Evolutionary conservation across 2,888 invertebrate genomes (phyloP), one percentile per base, ranked within the genome.

Genomic region (Nemoura dubitans): DNA sequence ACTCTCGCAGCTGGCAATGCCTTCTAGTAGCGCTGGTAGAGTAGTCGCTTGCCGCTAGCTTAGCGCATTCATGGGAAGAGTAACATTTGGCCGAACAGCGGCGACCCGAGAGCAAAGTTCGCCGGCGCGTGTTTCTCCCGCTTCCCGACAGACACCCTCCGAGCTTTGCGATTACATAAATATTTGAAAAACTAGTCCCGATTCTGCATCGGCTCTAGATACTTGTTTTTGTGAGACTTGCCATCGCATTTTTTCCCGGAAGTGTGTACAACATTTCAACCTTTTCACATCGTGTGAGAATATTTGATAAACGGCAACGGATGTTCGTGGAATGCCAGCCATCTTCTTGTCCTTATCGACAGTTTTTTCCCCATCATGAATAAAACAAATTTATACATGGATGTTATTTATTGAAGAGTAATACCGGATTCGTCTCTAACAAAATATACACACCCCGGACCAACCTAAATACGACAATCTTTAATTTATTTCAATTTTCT

Each of bases 11-110:
- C n/a, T n/a, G n/a, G n/a, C n/a, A n/a, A n/a, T n/a, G n/a, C n/a
- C n/a, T n/a, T n/a, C n/a, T n/a, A n/a, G n/a, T n/a, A n/a, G n/a
- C n/a, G n/a, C n/a, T n/a, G n/a, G n/a, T n/a, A n/a, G n/a, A 36
- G 36, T 36, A 36, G 36, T 10, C 5, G 10, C 59, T 21, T 21
- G 21, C 6, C 14, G 59, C 59, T 21, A 14, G 59, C 59, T 59
- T 59, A 59, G 21, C 59, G 59, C 59, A 59, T 59, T 59, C 59
- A 59, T 59, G 59, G 59, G 59, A 59, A 59, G 59, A 59, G 59
- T 21, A 59, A 59, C 59, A 59, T 59, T 59, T 59, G 59, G 59
- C 14, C 59, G 59, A 1, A 21, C 59, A 1, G 21, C 59, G 59
- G 21, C 14, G 59, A 59, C 59, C 59, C 1, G 59, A 59, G 59